Conservation (phyloP, 2,888 invertebrate species). For the Branchipolynoe longqiensis region DNA sequence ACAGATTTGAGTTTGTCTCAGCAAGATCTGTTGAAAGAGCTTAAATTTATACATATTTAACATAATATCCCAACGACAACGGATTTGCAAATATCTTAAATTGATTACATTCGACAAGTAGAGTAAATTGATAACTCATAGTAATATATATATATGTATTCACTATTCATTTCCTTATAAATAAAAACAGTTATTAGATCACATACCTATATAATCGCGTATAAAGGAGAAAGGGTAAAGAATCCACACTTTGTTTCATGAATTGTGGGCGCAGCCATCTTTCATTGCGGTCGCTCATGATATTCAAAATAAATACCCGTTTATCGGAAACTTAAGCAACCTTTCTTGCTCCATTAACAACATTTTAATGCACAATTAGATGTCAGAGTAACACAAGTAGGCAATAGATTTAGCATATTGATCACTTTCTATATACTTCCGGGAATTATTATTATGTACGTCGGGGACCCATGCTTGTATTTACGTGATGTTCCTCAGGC, state of each 20-base stretch:
- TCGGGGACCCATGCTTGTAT: background rate
- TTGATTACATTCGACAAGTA: too few relatives aligned
- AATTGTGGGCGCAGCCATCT: conserved; percentile 51
- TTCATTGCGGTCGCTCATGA: background rate
- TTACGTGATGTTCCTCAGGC: conserved; percentile 6
- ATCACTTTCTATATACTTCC: background rate
- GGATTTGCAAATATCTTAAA: too few relatives aligned
- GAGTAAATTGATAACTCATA: conserved; percentile 77
- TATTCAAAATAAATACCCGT: conserved; percentile 4
- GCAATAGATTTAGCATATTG: too few relatives aligned
- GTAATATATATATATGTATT: conserved; percentile 6
- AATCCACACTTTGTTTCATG: too few relatives aligned
- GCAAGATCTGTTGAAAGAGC: too few relatives aligned
- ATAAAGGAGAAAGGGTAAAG: too few relatives aligned
- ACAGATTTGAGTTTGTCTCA: too few relatives aligned
- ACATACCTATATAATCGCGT: too few relatives aligned
- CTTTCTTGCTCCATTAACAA: background rate
- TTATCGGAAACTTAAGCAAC: background rate
- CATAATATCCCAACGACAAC: too few relatives aligned
- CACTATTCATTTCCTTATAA: background rate
- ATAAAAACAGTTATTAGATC: background rate
- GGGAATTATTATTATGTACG: background rate
- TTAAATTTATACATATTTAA: too few relatives aligned
- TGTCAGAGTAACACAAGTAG: too few relatives aligned
- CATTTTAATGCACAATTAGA: background rate